Base-by-base conservation (phyloP, 2,888 invertebrate species). In the Drosophila basisetae region DNA sequence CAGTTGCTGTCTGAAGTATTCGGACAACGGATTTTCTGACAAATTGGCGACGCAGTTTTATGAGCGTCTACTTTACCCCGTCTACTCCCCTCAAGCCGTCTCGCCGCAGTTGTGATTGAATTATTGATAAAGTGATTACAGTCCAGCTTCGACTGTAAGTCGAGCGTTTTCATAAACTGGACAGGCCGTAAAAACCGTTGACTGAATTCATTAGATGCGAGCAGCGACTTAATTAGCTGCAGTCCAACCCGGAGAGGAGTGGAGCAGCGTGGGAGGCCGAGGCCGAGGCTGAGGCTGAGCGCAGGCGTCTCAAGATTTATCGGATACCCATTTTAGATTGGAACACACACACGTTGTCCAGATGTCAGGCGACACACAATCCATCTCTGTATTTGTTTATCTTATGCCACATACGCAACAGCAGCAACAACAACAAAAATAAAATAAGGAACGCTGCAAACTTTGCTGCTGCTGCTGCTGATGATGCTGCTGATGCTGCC, bases 381-480 rank as follows among this genome's bases (percentile, higher is more conserved):
- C 86, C 90, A 88, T 91, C 91, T 84, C 74, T 73, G 79, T 83
- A 91, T 89, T 91, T 87, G 84, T 90, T 87, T 90, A 82, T 83
- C 85, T 87, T 78, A 76, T 78, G 82, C 76, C 78, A 84, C 78
- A 88, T 79, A 88, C 74, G 87, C 86, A 79, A 59, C 71, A 69
- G 28, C 55, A 55, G n/a, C 55, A 25, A 31, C 13, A 33, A 31
- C 2, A 28, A n/a, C 62, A 70, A 68, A 63, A 63, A 30, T 0
- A 35, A 59, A 68, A 54, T 9, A 39, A n/a, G 41, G 9, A 62
- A 65, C 50, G 35, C 52, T 53, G 43, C 50, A 49, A 68, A 49
- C 30, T 67, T 66, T 67, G 22, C 22, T 43, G 43, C 22, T 43
- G n/a, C 39, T 35, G 16, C 10, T 37, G 31, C 11, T 43, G 43